These are phyloP conservation scores for Cyrtonyx montezumae DNA, from an alignment of 2,113 vertebrate species.

Conservation along the genomic window DNA sequence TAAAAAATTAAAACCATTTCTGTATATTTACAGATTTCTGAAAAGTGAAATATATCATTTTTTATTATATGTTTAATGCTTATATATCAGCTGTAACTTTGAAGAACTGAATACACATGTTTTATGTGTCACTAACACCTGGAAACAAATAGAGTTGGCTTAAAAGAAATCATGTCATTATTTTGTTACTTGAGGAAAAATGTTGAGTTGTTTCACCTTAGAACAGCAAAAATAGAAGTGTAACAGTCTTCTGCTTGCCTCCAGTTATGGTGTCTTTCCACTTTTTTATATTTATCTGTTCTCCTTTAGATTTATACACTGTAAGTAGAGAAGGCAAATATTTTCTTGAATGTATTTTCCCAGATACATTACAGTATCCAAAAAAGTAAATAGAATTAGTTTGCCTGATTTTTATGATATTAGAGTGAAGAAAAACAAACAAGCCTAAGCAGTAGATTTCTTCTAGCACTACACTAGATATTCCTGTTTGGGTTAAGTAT, in stretches of 20 bases:
- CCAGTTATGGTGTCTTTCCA: neutral
- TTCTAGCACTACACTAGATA: neutral
- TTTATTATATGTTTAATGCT: neutral
- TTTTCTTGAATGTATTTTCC: neutral
- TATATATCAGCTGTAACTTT: neutral
- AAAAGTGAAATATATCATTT: neutral
- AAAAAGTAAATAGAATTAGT: neutral
- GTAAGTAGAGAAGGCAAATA: neutral
- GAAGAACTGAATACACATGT: neutral
- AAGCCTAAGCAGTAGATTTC: neutral
- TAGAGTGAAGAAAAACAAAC: neutral
- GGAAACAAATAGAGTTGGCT: neutral
- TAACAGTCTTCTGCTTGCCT: neutral
- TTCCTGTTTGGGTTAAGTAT: conserved; percentile 33
- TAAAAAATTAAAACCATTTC: neutral
- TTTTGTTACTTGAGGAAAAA: neutral
- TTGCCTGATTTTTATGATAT: neutral
- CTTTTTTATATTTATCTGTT: neutral
- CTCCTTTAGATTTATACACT: neutral
- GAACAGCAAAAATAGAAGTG: neutral
- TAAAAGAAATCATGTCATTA: neutral
- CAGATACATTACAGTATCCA: neutral
- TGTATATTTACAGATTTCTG: neutral
- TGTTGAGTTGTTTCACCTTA: neutral
- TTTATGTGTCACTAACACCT: neutral